phyloP scores from a whole-genome alignment of 2,797 vertebrate species.

The Euphonia xanthogaster region DNA sequence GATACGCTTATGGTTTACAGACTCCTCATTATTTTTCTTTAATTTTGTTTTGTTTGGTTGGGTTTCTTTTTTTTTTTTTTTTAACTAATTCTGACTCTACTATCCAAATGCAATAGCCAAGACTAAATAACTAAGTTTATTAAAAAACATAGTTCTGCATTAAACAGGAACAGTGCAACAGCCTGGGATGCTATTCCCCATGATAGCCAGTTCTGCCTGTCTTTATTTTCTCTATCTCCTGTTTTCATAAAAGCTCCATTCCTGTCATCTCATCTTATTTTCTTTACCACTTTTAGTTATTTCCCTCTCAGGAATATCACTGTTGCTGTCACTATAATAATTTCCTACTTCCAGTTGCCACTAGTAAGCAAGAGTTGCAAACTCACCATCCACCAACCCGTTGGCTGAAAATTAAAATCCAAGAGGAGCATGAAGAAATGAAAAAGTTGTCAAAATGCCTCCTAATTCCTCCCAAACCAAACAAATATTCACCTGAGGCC shows the following conservation, averaged over 20 bases:
- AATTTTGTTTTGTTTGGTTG: background rate
- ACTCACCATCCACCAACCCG: constrained; percentile 68
- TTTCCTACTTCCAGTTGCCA: constrained; percentile 59
- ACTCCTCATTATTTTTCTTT: background rate
- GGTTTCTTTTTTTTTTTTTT: background rate
- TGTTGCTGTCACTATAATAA: constrained; percentile 13
- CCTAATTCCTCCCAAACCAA: constrained; percentile 61
- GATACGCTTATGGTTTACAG: background rate
- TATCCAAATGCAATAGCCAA: background rate
- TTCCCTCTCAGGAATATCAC: constrained; percentile 17
- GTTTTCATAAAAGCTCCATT: background rate
- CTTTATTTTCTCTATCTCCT: constrained; percentile 2
- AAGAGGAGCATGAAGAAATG: constrained; percentile 67
- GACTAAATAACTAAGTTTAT: background rate
- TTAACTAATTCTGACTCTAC: background rate
- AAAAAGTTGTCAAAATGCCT: constrained; percentile 70
- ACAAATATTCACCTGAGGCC: constrained; percentile 54
- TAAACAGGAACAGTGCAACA: background rate
- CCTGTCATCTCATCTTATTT: background rate
- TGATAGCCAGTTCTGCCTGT: background rate
- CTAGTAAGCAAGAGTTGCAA: constrained; percentile 64
- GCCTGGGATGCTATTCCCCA: background rate
- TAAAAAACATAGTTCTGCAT: background rate
- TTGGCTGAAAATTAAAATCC: constrained; percentile 68
- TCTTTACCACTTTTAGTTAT: background rate